These are phyloP conservation scores for Agraylea sexmaculata DNA, from an alignment of 1,140 invertebrate species.

Conservation along the genomic window DNA sequence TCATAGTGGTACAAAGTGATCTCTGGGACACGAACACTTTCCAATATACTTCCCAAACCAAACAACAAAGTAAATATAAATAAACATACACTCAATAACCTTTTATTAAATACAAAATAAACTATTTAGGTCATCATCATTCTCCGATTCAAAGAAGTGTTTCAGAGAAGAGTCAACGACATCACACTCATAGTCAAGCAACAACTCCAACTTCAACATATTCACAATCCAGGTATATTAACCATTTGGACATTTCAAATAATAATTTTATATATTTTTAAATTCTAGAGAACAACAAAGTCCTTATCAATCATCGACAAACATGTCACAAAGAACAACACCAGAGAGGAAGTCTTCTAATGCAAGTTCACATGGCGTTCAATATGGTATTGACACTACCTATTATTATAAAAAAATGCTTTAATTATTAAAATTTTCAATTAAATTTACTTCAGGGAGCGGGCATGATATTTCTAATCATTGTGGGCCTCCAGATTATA, in stretches of 20 bases:
- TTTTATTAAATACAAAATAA: neutral
- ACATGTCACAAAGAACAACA: conserved; percentile 16
- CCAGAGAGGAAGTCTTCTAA: conserved; percentile 20
- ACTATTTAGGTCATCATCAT: conserved; percentile 30
- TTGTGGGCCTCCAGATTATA: conserved; percentile 3
- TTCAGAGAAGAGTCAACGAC: conserved; percentile 40
- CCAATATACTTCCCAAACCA: conserved; percentile 42
- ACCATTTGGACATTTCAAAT: conserved; percentile 4
- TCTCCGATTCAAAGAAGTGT: conserved; percentile 45
- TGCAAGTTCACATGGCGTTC: conserved; percentile 12
- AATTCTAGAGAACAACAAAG: conserved; percentile 8
- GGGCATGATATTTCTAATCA: conserved; percentile 18
- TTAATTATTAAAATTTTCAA: conserved; percentile 2
- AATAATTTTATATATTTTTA: conserved; percentile 1
- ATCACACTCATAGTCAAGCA: conserved; percentile 34
- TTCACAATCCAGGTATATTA: conserved; percentile 33
- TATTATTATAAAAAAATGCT: neutral
- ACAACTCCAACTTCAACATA: conserved; percentile 37
- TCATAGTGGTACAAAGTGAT: conserved; percentile 49
- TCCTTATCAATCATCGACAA: conserved; percentile 6
- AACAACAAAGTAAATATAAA: conserved; percentile 31
- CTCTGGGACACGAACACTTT: conserved; percentile 50
- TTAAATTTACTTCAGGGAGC: conserved; percentile 10
- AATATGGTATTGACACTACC: conserved; percentile 5
- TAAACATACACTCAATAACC: neutral